Conservation (phyloP, 2,888 invertebrate genomes). For the Sesia bembeciformis region DNA sequence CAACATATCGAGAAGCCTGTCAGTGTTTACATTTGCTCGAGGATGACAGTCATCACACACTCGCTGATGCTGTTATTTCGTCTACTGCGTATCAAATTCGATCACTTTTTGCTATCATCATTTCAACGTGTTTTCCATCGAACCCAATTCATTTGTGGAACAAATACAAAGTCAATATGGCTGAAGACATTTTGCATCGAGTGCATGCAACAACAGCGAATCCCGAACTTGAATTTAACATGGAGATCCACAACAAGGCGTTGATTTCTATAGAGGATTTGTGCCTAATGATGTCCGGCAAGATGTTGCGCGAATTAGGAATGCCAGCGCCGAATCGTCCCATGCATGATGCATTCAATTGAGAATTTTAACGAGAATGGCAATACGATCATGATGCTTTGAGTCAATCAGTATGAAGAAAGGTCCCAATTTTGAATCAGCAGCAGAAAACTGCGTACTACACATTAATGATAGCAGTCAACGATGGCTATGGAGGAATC, state of each 20-base stretch:
- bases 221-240: neutral
- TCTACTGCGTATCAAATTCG: constrained; percentile 21
- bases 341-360: too few relatives aligned
- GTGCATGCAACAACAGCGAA: neutral
- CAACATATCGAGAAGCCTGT: constrained; percentile 20
- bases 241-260: neutral
- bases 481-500: too few relatives aligned
- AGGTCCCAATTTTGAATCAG: too few relatives aligned
- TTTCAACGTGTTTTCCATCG: constrained; percentile 19
- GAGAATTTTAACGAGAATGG: too few relatives aligned
- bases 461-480: too few relatives aligned
- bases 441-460: too few relatives aligned
- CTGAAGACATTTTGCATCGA: constrained; percentile 23
- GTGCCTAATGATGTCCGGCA: constrained; percentile 15
- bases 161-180: constrained; percentile 23
- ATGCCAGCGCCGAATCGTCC: too few relatives aligned
- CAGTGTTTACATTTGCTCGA: constrained; percentile 18
- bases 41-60: constrained; percentile 14
- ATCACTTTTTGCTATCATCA: constrained; percentile 22
- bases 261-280: constrained; percentile 15
- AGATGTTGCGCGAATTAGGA: constrained; percentile 9
- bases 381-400: too few relatives aligned
- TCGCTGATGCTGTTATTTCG: constrained; percentile 18
- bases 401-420: too few relatives aligned
- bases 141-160: constrained; percentile 19